Conservation (phyloP, 2,888 invertebrate genomes). For the Nemotelus nigrinus region DNA sequence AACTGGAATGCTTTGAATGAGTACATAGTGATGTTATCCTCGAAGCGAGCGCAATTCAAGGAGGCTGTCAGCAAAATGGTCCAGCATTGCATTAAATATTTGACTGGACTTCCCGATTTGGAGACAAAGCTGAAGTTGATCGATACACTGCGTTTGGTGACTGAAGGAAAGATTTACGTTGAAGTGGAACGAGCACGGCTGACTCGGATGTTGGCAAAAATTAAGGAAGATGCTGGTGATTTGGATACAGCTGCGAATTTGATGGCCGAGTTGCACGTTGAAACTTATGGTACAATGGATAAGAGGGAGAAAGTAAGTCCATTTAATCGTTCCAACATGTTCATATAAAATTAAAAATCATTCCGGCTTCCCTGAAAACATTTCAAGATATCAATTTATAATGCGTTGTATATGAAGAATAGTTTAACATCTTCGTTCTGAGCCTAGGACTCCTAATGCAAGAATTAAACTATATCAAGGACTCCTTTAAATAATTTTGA, state of each 20-base stretch:
- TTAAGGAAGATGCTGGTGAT: slow-evolving; percentile 80
- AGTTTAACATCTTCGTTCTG: too few relatives aligned
- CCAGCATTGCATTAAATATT: slow-evolving; percentile 86
- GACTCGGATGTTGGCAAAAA: slow-evolving; percentile 83
- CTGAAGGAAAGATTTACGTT: slow-evolving; percentile 97
- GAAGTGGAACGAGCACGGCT: slow-evolving; percentile 94
- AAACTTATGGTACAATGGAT: slow-evolving; percentile 96
- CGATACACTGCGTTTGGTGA: slow-evolving; percentile 88
- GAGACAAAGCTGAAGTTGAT: slow-evolving; percentile 88
- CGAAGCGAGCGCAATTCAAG: slow-evolving; percentile 87
- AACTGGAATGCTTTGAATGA: slow-evolving; percentile 91
- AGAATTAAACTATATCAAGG: too few relatives aligned
- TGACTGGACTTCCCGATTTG: slow-evolving; percentile 85
- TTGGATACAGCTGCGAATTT: slow-evolving; percentile 88
- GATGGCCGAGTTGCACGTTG: slow-evolving; percentile 84
- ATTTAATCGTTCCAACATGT: neutral
- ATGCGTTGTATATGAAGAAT: neutral
- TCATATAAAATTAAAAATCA: too few relatives aligned
- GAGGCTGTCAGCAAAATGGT: slow-evolving; percentile 93
- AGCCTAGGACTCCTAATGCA: too few relatives aligned
- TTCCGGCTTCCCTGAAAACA: too few relatives aligned
- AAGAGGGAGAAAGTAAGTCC: slow-evolving; percentile 80
- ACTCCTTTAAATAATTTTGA: neutral
- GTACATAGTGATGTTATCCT: slow-evolving; percentile 85
- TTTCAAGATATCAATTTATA: too few relatives aligned